These are phyloP conservation scores for Drosophila bocki DNA, from an alignment of 1,140 invertebrate genomes.

Conservation along the genomic window DNA sequence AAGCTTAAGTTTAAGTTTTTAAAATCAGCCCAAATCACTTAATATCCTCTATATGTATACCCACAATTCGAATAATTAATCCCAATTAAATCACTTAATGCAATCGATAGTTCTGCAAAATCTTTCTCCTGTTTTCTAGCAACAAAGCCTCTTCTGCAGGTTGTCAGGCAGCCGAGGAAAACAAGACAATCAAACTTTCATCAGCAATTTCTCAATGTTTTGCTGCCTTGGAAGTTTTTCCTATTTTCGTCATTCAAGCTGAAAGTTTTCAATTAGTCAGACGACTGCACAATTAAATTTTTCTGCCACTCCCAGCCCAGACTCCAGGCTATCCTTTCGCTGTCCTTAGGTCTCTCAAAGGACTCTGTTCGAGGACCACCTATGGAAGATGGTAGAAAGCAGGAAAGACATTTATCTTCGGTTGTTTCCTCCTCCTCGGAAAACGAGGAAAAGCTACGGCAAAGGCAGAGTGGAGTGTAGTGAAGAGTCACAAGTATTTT, in stretches of 20 bases:
- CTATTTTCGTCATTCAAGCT: constrained; percentile 61
- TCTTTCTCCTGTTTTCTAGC: constrained; percentile 5
- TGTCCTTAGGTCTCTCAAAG: constrained; percentile 25
- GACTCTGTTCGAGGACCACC: constrained; percentile 20
- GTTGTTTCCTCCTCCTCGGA: constrained; percentile 22
- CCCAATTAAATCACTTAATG: constrained; percentile 20
- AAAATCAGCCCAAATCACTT: not conserved
- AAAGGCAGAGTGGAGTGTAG: not conserved
- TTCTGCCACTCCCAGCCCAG: constrained; percentile 17
- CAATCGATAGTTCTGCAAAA: constrained; percentile 40
- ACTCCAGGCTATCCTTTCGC: constrained; percentile 3
- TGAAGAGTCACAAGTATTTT: constrained; percentile 23
- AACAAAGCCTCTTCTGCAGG: constrained; percentile 11
- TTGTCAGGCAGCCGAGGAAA: constrained; percentile 25
- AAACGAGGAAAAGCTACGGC: constrained; percentile 32
- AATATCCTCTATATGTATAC: not conserved
- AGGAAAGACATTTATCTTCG: constrained; percentile 70
- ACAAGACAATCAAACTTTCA: constrained; percentile 56
- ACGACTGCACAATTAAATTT: constrained; percentile 79
- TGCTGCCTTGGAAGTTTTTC: constrained; percentile 42
- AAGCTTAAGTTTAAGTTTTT: too few species aligned
- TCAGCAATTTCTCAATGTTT: constrained; percentile 39
- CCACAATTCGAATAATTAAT: constrained; percentile 23
- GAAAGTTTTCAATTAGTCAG: constrained; percentile 80
- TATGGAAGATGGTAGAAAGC: constrained; percentile 15